These are phyloP conservation scores for Anisognathus igniventris DNA, from an alignment of 2,797 vertebrate species.

Conservation along the genomic window DNA sequence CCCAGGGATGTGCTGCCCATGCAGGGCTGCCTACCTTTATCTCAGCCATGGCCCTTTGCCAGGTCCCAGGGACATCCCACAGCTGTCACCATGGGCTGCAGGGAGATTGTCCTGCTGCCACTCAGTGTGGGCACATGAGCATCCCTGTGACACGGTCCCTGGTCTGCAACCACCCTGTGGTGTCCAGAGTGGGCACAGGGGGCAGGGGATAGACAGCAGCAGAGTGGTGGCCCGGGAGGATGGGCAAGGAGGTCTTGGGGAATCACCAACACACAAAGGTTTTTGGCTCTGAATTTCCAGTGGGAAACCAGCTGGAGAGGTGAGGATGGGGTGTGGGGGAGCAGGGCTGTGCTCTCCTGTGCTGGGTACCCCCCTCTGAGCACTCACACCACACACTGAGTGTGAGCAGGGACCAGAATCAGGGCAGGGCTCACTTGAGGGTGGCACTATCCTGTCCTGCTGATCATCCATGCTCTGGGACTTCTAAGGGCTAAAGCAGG, in stretches of 20 bases:
- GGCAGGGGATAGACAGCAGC: background rate
- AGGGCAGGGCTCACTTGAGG: background rate
- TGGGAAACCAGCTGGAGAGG: background rate
- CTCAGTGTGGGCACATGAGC: rapidly evolving
- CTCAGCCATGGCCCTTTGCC: rapidly evolving
- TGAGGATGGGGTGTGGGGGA: rapidly evolving
- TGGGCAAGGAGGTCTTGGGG: background rate
- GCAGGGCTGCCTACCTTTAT: too few relatives aligned
- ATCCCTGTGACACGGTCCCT: background rate
- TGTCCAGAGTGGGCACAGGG: background rate
- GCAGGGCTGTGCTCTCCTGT: rapidly evolving
- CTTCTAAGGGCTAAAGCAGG: background rate
- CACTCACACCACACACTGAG: rapidly evolving
- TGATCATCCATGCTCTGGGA: background rate
- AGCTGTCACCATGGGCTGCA: rapidly evolving
- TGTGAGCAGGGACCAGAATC: background rate
- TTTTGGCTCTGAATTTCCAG: background rate
- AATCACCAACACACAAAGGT: rapidly evolving
- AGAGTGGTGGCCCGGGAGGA: rapidly evolving
- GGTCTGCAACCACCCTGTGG: background rate
- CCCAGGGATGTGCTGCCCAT: background rate
- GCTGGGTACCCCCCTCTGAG: rapidly evolving
- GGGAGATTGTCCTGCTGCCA: rapidly evolving
- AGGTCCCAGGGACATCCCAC: background rate
- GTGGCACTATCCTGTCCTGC: background rate